Evolutionary conservation across 2,888 invertebrate genomes (phyloP), one percentile per base, ranked within the genome.

Genomic region (Prenolepis imparis): DNA sequence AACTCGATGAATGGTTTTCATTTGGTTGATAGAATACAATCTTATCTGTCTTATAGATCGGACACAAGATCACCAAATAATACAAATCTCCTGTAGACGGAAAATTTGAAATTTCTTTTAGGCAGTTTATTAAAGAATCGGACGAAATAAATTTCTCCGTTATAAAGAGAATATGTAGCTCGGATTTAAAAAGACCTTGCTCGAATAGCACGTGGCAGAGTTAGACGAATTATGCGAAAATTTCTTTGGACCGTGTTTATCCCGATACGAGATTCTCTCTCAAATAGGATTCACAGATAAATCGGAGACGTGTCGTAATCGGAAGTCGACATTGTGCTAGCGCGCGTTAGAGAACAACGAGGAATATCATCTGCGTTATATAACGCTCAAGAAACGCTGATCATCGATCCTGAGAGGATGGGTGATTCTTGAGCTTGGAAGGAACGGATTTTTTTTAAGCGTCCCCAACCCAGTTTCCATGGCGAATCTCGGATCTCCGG

Each of bases 271-370:
- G 21, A 48, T 18, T 41, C 55, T 48, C 48, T 52, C 41, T 68
- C 24, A 41, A 68, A 36, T 28, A 48, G 32, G 32, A 78, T 44
- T 48, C 68, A 41, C 28, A 59, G 41, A 77, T 57, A 57, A 57
- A 68, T 44, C 36, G 18, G 4, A 32, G 24, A 24, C 21, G n/a
- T 68, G 57, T 78, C 70, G 78, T 70, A 78, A 70, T 70, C 78
- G 21, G 28, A 44, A 44, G 11, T 57, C 21, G 55, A 12, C 9
- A 21, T 52, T 52, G 48, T 21, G 24, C 8, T 28, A 28, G 28
- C 8, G 18, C 3, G 66, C n/a, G 32, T 74, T 55, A 21, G 77
- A 59, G 1, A 59, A 21, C 15, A 15, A 68, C 11, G 15, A 12
- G 55, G 32, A 9, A 21, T 12, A 44, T 41, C 70, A 44, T 57